phyloP scores from a whole-genome alignment of 2,797 vertebrate genomes.

The Heteromormyrus szaboi region DNA sequence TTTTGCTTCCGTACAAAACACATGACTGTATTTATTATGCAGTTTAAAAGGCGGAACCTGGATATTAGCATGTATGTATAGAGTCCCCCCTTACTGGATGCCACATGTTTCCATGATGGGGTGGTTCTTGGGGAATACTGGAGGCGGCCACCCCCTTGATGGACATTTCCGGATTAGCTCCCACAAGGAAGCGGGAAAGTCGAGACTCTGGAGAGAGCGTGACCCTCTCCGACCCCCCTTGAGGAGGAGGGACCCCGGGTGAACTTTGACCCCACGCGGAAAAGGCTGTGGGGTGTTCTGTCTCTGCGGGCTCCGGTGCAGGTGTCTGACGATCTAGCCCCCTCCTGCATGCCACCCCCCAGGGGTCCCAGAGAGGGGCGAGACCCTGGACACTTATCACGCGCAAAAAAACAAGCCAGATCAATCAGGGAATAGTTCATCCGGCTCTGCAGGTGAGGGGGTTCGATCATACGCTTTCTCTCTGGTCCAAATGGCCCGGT shows the following conservation, averaged over 20 bases:
- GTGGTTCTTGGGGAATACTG: neutral
- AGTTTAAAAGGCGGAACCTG: neutral
- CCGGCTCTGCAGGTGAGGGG: neutral
- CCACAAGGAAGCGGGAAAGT: slow-evolving; percentile 50
- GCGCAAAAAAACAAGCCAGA: neutral
- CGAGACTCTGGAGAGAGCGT: slow-evolving; percentile 50
- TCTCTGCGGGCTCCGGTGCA: neutral
- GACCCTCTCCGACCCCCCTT: slow-evolving; percentile 54
- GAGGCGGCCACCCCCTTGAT: neutral
- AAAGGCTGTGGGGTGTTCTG: slow-evolving; percentile 36
- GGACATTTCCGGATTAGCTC: neutral
- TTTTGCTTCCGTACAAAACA: neutral
- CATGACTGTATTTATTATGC: neutral
- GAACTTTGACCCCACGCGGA: slow-evolving; percentile 57
- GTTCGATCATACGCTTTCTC: neutral
- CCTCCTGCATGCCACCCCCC: neutral
- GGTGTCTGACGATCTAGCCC: neutral
- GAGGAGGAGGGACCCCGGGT: slow-evolving; percentile 57
- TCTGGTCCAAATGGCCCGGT: neutral
- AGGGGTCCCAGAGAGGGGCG: neutral
- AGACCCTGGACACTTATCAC: neutral
- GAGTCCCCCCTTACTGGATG: neutral
- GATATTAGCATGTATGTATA: neutral
- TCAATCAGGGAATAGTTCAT: neutral
- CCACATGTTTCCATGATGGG: neutral